These are phyloP conservation scores for Neomorphus geoffroyi DNA, from an alignment of 2,797 vertebrate genomes.

Conservation along the genomic window DNA sequence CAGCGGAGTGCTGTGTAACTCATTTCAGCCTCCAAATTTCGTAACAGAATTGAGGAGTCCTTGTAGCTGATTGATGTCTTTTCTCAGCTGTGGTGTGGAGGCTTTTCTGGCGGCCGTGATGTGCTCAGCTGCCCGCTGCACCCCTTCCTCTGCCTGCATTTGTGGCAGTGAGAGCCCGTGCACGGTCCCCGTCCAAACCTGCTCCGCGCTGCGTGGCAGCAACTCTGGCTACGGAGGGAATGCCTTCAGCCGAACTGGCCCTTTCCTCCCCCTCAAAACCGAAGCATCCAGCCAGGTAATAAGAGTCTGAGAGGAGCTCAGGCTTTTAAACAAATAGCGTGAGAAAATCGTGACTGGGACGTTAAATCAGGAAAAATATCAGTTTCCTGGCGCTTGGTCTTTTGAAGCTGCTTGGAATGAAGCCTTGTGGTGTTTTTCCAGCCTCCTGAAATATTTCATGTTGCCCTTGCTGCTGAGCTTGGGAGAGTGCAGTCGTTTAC, in stretches of 20 bases:
- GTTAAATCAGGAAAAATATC: background rate
- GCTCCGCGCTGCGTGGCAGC: background rate
- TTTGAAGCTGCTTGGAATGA: background rate
- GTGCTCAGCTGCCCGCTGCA: background rate
- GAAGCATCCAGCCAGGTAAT: background rate
- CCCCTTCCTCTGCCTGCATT: rapidly evolving
- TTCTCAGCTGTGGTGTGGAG: rapidly evolving
- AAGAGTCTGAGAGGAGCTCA: background rate
- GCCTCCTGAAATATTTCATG: background rate
- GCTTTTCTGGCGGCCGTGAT: background rate
- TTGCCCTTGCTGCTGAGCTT: background rate
- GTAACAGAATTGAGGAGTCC: too few relatives aligned
- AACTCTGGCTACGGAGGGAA: background rate
- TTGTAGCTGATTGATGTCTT: rapidly evolving
- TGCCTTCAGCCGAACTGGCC: background rate
- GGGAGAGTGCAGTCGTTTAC: background rate
- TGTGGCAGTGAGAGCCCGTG: rapidly evolving
- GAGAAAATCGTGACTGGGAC: background rate
- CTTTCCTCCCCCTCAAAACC: background rate
- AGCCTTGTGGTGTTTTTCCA: background rate
- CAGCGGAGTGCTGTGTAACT: background rate
- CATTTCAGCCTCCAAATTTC: background rate
- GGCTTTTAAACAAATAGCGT: background rate
- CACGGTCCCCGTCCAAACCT: rapidly evolving
- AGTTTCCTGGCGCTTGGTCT: background rate